Percentiles rank a stretch among this genome's conserved stretches.
Evolutionary conservation across 1,140 invertebrate genomes (phyloP).

Genomic region (Diabrotica virgifera): DNA sequence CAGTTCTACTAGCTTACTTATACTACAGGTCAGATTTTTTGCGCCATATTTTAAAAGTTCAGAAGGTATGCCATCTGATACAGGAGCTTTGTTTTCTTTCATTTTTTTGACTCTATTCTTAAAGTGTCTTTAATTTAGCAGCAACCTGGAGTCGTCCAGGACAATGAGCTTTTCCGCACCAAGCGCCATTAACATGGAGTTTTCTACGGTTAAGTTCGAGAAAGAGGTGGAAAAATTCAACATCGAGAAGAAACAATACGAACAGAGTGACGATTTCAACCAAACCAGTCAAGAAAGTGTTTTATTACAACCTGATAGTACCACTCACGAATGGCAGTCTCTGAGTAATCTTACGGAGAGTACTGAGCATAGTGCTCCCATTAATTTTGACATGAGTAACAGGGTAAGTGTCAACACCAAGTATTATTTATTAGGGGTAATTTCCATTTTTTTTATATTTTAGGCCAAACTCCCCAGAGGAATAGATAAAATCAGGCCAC

Average conservation of each 20-base stretch:
- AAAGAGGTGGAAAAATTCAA: constrained; percentile 44
- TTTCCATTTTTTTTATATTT: constrained; percentile 25
- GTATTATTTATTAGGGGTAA: background rate
- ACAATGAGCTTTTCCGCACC: constrained; percentile 79
- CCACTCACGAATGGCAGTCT: constrained; percentile 69
- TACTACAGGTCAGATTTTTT: too few relatives aligned
- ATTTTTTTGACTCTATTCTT: too few relatives aligned
- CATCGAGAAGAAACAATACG: constrained; percentile 25
- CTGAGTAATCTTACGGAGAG: constrained; percentile 81
- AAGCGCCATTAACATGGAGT: constrained; percentile 80
- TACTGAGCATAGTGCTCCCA: constrained; percentile 83
- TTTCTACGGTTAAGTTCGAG: constrained; percentile 66
- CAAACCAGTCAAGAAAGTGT: constrained; percentile 53
- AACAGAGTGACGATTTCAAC: constrained; percentile 29
- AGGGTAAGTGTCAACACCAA: constrained; percentile 56
- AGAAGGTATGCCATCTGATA: too few relatives aligned
- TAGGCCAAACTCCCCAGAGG: constrained; percentile 91
- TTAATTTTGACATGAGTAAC: constrained; percentile 91
- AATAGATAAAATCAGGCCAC: constrained; percentile 94
- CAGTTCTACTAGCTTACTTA: too few relatives aligned
- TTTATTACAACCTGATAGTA: constrained; percentile 49
- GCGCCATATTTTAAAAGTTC: too few relatives aligned
- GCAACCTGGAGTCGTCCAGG: constrained; percentile 63
- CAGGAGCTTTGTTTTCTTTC: too few relatives aligned
- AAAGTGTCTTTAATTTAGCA: constrained; percentile 13